phyloP scores from a whole-genome alignment of 2,888 invertebrate genomes.

The Protophormia terraenovae region DNA sequence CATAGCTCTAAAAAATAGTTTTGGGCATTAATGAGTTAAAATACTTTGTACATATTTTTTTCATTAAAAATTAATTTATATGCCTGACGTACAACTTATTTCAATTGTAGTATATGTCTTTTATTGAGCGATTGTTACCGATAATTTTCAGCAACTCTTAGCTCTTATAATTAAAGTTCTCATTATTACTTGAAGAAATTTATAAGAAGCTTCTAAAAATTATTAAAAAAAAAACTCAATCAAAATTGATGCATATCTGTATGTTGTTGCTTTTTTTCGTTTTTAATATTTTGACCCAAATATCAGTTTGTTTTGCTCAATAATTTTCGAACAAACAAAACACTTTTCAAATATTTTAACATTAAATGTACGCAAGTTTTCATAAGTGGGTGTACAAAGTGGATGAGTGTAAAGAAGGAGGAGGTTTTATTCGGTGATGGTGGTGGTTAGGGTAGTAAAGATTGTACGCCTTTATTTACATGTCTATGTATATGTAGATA shows the following conservation, averaged over 20 bases:
- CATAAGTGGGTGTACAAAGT: neutral
- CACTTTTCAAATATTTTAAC: neutral
- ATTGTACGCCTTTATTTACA: neutral
- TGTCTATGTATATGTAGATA: no score
- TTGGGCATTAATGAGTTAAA: no score
- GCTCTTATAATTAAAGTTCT: no score
- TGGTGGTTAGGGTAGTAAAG: neutral
- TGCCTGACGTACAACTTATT: no score
- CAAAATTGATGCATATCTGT: neutral
- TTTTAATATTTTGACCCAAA: slow-evolving; percentile 29
- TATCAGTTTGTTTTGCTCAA: slow-evolving; percentile 25
- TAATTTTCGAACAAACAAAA: neutral
- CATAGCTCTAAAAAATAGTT: no score
- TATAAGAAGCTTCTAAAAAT: neutral
- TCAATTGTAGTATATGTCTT: no score
- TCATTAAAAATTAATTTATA: no score
- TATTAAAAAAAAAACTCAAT: no score
- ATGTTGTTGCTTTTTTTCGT: neutral
- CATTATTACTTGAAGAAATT: neutral
- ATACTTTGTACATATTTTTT: no score
- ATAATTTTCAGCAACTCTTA: no score
- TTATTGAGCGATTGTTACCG: no score
- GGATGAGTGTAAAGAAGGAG: neutral
- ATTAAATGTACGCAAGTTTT: slow-evolving; percentile 20
- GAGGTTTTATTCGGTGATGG: neutral